Evolutionary conservation across 1,140 invertebrate genomes (phyloP).

Genomic region (Penaeus japonicus): DNA sequence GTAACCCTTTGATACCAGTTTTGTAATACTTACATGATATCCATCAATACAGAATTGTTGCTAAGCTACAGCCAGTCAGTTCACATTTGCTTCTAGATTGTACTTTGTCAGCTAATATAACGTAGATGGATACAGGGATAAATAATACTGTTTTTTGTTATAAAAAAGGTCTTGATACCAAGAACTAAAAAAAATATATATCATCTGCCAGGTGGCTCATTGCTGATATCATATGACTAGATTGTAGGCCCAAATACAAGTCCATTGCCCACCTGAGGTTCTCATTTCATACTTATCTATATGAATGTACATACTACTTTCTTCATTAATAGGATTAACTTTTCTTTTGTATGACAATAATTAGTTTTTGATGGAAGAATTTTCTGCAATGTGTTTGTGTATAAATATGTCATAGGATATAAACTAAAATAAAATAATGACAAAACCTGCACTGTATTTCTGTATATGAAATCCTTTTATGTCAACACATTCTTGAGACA

Average conservation of each 20-base stretch:
- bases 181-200: too few species aligned
- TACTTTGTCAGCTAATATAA: too few species aligned
- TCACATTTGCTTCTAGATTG: too few species aligned
- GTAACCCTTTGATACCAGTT: too few species aligned
- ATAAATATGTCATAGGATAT: slow-evolving; percentile 29
- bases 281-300: not conserved
- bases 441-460: not conserved
- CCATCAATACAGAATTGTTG: too few species aligned
- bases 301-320: not conserved
- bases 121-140: too few species aligned
- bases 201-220: not conserved
- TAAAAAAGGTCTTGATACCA: too few species aligned
- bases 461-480: not conserved
- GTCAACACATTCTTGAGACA: too few species aligned
- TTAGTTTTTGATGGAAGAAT: slow-evolving; percentile 38
- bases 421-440: not conserved
- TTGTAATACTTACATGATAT: too few species aligned
- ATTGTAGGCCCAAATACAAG: not conserved
- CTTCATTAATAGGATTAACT: slow-evolving; percentile 21
- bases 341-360: slow-evolving; percentile 47
- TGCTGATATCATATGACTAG: not conserved
- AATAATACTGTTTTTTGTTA: too few species aligned
- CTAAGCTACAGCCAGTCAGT: too few species aligned
- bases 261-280: not conserved
- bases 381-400: slow-evolving; percentile 33